These are phyloP conservation scores for Promerops cafer DNA, from an alignment of 2,113 vertebrate genomes.

Conservation along the genomic window DNA sequence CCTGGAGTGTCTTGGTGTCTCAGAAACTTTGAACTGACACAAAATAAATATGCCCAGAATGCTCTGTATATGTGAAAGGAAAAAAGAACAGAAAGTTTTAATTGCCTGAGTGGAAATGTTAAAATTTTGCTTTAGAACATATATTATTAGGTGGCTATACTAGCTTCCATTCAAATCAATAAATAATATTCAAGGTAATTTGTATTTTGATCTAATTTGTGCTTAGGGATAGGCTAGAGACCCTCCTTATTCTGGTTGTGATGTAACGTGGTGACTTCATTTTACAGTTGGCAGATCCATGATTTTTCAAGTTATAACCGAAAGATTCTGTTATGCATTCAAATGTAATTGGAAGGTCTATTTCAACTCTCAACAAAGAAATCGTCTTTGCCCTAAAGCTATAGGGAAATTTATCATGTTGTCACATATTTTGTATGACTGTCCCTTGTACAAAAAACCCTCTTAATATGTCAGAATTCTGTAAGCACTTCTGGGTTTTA, in stretches of 20 bases:
- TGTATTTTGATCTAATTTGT: not conserved
- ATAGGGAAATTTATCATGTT: not conserved
- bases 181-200: not conserved
- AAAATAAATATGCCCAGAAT: not conserved
- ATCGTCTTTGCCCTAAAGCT: not conserved
- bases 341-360: not conserved
- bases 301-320: not conserved
- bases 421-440: not conserved
- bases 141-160: not conserved
- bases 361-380: not conserved
- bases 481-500: not conserved
- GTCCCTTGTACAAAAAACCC: not conserved
- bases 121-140: not conserved
- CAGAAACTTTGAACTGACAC: not conserved
- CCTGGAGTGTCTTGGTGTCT: not conserved
- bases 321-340: not conserved
- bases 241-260: not conserved
- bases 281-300: not conserved
- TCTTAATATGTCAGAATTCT: not conserved
- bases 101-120: not conserved
- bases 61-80: not conserved
- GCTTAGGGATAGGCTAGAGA: not conserved
- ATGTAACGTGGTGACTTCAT: not conserved
- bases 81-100: not conserved
- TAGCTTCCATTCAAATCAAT: not conserved